phyloP scores from a whole-genome alignment of 2,888 invertebrate genomes.

The Pilophorus perplexus region DNA sequence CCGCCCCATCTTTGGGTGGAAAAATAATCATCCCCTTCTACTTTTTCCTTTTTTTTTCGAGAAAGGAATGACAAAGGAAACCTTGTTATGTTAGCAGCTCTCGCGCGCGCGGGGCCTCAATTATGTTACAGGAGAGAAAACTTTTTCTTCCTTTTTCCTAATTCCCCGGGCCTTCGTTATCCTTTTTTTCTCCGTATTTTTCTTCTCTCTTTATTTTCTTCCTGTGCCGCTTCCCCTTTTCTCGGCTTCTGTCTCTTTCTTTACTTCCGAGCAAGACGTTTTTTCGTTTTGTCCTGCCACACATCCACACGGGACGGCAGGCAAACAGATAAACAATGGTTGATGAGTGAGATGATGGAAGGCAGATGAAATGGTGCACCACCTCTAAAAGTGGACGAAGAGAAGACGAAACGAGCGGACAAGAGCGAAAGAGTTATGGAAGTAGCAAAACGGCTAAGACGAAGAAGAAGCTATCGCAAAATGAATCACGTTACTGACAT shows the following conservation, averaged over 20 bases:
- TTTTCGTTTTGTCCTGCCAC: not conserved
- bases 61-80: constrained; percentile 39
- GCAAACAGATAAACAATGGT: too few species aligned
- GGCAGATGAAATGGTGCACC: too few species aligned
- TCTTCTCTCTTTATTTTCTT: constrained; percentile 13
- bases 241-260: not conserved
- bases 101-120: constrained; percentile 36
- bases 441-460: too few species aligned
- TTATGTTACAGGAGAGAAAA: constrained; percentile 39
- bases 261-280: not conserved
- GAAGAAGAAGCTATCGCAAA: too few species aligned
- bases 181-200: constrained; percentile 11
- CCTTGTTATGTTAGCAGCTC: constrained; percentile 41
- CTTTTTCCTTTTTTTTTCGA: not conserved
- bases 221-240: constrained; percentile 2
- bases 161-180: constrained; percentile 36
- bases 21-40: constrained; percentile 25
- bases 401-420: too few species aligned
- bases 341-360: too few species aligned
- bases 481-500: too few species aligned
- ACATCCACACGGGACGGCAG: too few species aligned
- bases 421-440: too few species aligned
- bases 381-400: too few species aligned
- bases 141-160: constrained; percentile 37
- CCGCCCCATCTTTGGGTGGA: constrained; percentile 30